Evolutionary conservation across 2,888 invertebrate genomes (phyloP).

Genomic region (Xanthia togata): DNA sequence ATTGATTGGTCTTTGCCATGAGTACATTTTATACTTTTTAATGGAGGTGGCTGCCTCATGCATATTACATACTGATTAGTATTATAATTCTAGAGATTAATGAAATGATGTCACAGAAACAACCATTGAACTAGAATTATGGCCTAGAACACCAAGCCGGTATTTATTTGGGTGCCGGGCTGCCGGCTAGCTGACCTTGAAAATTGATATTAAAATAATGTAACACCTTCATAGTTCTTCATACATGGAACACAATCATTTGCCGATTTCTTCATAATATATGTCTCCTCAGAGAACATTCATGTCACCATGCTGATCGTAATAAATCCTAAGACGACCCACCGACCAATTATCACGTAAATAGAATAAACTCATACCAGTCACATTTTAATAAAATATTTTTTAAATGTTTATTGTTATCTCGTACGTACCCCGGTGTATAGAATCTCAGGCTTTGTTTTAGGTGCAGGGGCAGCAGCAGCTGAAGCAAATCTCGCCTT

Average conservation of each 20-base stretch:
- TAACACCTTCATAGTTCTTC: background rate
- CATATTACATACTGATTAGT: background rate
- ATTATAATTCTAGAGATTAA: background rate
- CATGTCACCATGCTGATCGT: background rate
- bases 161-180: slow-evolving; percentile 30
- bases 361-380: background rate
- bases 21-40: background rate
- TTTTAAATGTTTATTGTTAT: slow-evolving; percentile 3
- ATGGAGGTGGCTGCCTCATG: background rate
- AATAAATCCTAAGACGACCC: no score
- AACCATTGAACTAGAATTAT: background rate
- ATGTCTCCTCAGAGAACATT: no score
- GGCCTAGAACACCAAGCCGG: slow-evolving; percentile 13
- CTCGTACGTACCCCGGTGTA: slow-evolving; percentile 92
- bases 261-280: background rate
- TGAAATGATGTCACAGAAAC: background rate
- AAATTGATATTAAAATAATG: background rate
- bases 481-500: slow-evolving; percentile 90
- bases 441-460: slow-evolving; percentile 93
- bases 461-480: slow-evolving; percentile 92
- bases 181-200: slow-evolving; percentile 48
- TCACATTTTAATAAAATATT: background rate
- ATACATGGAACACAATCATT: background rate
- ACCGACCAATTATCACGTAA: background rate
- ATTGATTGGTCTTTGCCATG: background rate